These are phyloP conservation scores for Microcebus lehilahytsara DNA, from an alignment of 2,113 vertebrate genomes.

Conservation along the genomic window DNA sequence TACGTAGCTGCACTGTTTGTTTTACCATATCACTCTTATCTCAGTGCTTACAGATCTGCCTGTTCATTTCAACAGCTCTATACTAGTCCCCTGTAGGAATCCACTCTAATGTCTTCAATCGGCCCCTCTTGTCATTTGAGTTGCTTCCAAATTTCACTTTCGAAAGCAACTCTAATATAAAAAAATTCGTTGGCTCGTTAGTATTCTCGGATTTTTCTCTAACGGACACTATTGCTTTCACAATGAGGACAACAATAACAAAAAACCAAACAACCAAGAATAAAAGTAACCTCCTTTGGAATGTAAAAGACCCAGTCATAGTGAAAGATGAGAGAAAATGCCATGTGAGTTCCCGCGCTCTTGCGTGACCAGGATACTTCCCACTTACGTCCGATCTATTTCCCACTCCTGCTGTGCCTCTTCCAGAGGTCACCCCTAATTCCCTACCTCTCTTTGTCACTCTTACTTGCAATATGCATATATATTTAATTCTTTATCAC, in stretches of 20 bases:
- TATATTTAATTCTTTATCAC: background rate
- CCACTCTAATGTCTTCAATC: background rate
- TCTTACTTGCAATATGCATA: background rate
- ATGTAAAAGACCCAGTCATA: background rate
- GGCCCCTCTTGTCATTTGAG: background rate
- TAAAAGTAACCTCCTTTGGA: background rate
- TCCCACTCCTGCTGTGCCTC: background rate
- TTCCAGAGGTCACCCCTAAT: background rate
- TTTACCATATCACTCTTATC: background rate
- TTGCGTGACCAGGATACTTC: too few relatives aligned
- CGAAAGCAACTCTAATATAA: background rate
- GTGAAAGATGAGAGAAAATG: background rate
- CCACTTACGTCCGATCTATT: accelerated
- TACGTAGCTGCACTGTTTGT: background rate
- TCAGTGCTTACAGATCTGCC: background rate
- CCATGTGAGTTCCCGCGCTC: accelerated
- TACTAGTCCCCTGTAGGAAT: too few relatives aligned
- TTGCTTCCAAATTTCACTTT: background rate
- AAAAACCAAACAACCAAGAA: background rate
- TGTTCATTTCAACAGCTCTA: background rate
- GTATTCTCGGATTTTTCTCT: background rate
- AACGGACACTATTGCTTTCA: background rate
- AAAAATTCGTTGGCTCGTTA: background rate
- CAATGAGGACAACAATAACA: background rate
- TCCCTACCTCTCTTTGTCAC: background rate